phyloP scores from a whole-genome alignment of 2,797 vertebrate species.

The Pipistrellus kuhlii region DNA sequence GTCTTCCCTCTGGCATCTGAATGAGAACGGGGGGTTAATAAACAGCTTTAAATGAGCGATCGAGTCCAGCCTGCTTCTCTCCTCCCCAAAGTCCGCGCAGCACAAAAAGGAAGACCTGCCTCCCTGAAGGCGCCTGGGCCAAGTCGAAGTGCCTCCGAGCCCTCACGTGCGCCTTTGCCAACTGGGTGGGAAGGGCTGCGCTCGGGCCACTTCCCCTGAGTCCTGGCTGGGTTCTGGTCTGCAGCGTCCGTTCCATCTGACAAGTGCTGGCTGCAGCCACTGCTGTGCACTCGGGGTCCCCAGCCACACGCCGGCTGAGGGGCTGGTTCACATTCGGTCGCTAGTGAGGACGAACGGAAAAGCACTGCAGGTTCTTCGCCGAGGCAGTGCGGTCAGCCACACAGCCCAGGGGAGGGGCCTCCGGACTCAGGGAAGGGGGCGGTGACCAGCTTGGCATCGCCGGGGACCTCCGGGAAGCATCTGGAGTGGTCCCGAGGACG shows the following conservation, averaged over 20 bases:
- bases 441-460: neutral
- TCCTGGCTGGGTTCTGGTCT: neutral
- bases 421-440: fast-evolving
- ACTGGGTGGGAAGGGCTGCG: too few species aligned
- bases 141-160: neutral
- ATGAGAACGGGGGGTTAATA: slow-evolving; percentile 31
- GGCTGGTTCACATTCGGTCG: neutral
- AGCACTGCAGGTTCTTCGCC: neutral
- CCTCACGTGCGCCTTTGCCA: neutral
- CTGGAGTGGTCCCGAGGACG: neutral
- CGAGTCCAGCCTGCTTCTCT: neutral
- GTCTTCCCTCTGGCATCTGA: neutral
- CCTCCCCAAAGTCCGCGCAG: neutral
- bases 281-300: too few species aligned
- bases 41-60: neutral
- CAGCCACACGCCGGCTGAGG: too few species aligned
- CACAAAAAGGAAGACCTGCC: too few species aligned
- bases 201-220: too few species aligned
- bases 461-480: neutral
- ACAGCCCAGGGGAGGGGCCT: neutral
- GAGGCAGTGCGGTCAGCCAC: neutral
- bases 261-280: neutral
- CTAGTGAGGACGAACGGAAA: neutral
- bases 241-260: neutral
- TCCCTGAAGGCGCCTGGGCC: neutral